These are phyloP conservation scores for Rhincodon typus DNA, from an alignment of 2,797 vertebrate genomes.

Conservation along the genomic window DNA sequence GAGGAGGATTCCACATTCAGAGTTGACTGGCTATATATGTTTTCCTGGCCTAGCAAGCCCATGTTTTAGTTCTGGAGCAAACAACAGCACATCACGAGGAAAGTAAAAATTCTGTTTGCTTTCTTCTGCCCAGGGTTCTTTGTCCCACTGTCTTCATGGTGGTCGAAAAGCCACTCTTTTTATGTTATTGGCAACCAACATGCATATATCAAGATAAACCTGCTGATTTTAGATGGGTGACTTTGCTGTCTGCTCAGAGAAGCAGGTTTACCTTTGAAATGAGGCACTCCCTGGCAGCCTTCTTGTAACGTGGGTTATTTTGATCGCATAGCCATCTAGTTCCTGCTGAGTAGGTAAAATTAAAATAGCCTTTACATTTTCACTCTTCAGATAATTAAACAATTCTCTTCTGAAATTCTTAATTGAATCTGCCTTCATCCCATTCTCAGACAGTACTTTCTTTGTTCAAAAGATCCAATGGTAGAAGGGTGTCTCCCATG, in stretches of 20 bases:
- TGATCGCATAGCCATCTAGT: background rate
- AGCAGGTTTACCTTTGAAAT: background rate
- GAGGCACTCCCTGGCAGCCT: background rate
- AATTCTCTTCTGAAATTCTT: background rate
- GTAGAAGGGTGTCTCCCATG: no score
- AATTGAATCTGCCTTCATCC: background rate
- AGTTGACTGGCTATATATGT: no score
- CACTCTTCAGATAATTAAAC: background rate
- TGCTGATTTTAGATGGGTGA: background rate
- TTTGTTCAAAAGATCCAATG: background rate
- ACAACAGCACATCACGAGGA: background rate
- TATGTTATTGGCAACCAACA: background rate
- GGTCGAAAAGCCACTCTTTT: background rate
- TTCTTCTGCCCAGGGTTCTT: background rate
- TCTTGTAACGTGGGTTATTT: background rate
- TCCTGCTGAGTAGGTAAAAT: background rate
- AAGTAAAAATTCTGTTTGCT: background rate
- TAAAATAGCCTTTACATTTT: background rate
- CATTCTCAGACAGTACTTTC: background rate
- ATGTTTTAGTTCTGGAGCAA: background rate
- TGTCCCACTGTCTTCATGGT: background rate
- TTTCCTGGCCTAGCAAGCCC: background rate
- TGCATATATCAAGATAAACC: background rate
- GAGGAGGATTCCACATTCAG: no score
- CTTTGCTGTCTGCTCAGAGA: background rate